A percentile compares a stretch with the other conserved stretches of the same genome.
These are phyloP conservation scores for Cosmia pyralina DNA, from an alignment of 2,888 invertebrate species.

Conservation along the genomic window DNA sequence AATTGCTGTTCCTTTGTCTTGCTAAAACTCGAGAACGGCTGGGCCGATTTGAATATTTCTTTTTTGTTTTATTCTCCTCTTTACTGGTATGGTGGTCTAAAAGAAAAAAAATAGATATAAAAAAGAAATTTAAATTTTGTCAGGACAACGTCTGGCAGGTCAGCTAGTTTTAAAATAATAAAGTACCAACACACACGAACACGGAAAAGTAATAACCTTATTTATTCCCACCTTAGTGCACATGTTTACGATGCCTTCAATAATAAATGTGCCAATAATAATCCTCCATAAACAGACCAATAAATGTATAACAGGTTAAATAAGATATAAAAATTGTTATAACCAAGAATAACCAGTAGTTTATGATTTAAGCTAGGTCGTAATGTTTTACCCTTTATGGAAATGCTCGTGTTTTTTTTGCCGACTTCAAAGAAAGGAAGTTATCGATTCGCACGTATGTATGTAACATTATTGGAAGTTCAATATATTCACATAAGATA, in stretches of 20 bases:
- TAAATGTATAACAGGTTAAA: slow-evolving; percentile 48
- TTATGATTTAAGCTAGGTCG: slow-evolving; percentile 26
- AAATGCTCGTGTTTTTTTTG: slow-evolving; percentile 3
- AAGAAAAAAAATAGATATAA: too few relatives aligned
- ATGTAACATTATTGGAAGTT: too few relatives aligned
- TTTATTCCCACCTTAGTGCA: slow-evolving; percentile 13
- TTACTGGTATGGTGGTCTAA: too few relatives aligned
- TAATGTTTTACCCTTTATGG: slow-evolving; percentile 24
- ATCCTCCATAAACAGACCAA: slow-evolving; percentile 44
- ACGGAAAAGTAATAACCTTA: slow-evolving; percentile 10
- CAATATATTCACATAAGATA: too few relatives aligned
- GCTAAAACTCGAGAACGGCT: too few relatives aligned
- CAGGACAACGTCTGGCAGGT: too few relatives aligned
- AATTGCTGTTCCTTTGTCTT: too few relatives aligned
- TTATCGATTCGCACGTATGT: too few relatives aligned
- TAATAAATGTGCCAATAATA: slow-evolving; percentile 29
- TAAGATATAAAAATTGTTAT: slow-evolving; percentile 47
- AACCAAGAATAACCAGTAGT: slow-evolving; percentile 28
- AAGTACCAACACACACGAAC: neutral
- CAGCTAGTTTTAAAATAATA: neutral
- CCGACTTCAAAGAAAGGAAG: too few relatives aligned
- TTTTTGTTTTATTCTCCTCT: too few relatives aligned
- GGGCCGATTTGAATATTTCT: too few relatives aligned
- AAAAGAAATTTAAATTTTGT: too few relatives aligned
- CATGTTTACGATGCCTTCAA: slow-evolving; percentile 46